phyloP scores from a whole-genome alignment of 2,888 invertebrate genomes.

The Agrotis exclamationis region DNA sequence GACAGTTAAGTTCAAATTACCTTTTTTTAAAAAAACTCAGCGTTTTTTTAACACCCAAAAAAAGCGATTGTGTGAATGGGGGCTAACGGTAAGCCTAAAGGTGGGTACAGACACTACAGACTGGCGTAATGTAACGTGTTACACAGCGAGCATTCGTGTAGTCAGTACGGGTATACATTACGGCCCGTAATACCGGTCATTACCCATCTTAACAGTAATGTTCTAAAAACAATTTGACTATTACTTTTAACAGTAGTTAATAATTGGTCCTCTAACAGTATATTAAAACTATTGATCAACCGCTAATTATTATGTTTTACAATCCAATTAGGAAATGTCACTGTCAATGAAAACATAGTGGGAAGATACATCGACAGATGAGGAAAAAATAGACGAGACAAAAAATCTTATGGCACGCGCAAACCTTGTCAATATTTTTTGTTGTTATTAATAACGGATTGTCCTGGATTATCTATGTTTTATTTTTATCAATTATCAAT shows the following conservation, averaged over 20 bases:
- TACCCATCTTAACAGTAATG: too few species aligned
- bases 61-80: too few species aligned
- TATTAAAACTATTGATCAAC: conserved; percentile 61
- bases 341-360: conserved; percentile 79
- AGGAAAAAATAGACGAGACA: conserved; percentile 55
- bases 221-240: too few species aligned
- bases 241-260: conserved; percentile 55
- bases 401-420: conserved; percentile 62
- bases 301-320: conserved; percentile 81
- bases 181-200: too few species aligned
- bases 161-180: too few species aligned
- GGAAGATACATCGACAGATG: conserved; percentile 61
- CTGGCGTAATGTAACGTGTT: too few species aligned
- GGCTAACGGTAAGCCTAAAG: too few species aligned
- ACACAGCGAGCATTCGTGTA: too few species aligned
- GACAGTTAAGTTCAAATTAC: too few species aligned
- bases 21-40: too few species aligned
- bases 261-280: conserved; percentile 67
- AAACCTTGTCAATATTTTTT: conserved; percentile 70
- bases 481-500: conserved; percentile 30
- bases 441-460: conserved; percentile 67
- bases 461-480: conserved; percentile 57
- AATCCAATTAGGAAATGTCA: conserved; percentile 83
- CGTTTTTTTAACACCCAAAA: too few species aligned
- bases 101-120: too few species aligned